Percentiles rank a stretch among this genome's conserved stretches.
Evolutionary conservation across 2,888 invertebrate species (phyloP).

Genomic region (Antheraea yamamai): DNA sequence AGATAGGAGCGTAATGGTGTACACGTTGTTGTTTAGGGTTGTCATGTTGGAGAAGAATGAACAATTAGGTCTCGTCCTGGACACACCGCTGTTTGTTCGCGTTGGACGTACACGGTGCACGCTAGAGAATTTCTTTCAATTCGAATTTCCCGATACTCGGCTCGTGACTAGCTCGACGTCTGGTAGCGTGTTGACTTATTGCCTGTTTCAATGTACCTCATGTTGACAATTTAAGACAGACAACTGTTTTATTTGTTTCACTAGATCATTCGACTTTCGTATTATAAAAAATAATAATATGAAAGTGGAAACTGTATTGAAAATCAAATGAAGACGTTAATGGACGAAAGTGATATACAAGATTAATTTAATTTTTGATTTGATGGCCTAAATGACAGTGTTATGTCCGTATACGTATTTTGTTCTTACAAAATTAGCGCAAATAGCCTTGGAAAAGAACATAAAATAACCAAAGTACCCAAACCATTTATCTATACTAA

Average conservation of each 20-base stretch:
- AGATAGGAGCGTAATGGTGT: too few species aligned
- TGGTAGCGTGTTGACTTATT: constrained; percentile 56
- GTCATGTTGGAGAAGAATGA: constrained; percentile 13
- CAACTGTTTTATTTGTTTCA: constrained; percentile 29
- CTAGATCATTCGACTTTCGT: constrained; percentile 19
- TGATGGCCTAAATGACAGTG: too few species aligned
- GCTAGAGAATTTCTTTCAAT: constrained; percentile 62
- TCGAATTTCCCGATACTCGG: constrained; percentile 58
- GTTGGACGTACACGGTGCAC: constrained; percentile 38
- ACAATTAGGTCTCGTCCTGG: constrained; percentile 15
- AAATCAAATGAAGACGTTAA: too few species aligned
- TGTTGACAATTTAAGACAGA: constrained; percentile 37
- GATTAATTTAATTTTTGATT: too few species aligned
- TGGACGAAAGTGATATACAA: too few species aligned
- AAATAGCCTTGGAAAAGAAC: too few species aligned
- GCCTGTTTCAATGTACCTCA: constrained; percentile 35
- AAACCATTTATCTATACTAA: too few species aligned
- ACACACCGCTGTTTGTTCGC: constrained; percentile 32
- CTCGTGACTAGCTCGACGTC: constrained; percentile 50
- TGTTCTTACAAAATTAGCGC: too few species aligned
- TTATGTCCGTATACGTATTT: too few species aligned
- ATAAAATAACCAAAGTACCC: too few species aligned
- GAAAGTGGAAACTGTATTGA: background rate
- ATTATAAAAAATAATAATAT: background rate
- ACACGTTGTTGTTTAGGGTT: background rate